phyloP scores from a whole-genome alignment of 2,888 invertebrate genomes.

The Cantharis rufa region DNA sequence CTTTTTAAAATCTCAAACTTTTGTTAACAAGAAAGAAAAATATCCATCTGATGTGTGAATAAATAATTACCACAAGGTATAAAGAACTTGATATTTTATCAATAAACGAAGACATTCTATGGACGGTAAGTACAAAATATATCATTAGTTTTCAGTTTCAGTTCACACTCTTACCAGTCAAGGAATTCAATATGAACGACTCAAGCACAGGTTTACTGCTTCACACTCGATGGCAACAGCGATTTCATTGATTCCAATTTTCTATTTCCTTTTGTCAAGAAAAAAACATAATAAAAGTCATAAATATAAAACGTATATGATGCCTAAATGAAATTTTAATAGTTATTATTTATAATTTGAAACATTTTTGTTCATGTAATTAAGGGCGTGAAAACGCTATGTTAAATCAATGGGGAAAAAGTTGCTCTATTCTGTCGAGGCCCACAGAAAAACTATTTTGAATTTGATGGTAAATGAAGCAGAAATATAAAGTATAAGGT shows the following conservation, averaged over 20 bases:
- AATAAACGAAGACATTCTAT: neutral
- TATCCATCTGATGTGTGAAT: neutral
- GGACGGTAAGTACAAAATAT: neutral
- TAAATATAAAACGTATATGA: neutral
- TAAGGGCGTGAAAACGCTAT: no score
- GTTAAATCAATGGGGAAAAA: no score
- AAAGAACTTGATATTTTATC: neutral
- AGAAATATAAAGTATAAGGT: no score
- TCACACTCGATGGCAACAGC: constrained; percentile 14
- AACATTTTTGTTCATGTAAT: neutral
- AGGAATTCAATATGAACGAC: neutral
- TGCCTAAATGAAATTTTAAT: neutral
- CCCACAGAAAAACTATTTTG: no score
- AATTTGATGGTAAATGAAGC: no score
- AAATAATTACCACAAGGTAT: neutral
- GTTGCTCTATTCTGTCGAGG: no score
- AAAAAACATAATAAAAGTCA: neutral
- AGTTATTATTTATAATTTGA: neutral
- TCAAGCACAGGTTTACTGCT: neutral
- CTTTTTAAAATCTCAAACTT: neutral
- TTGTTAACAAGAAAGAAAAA: neutral
- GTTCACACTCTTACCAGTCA: neutral
- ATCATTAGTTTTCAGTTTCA: neutral
- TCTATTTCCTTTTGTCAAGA: constrained; percentile 18
- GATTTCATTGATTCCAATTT: constrained; percentile 30